phyloP scores from a whole-genome alignment of 2,888 invertebrate genomes.

The Epinotia demarniana region DNA sequence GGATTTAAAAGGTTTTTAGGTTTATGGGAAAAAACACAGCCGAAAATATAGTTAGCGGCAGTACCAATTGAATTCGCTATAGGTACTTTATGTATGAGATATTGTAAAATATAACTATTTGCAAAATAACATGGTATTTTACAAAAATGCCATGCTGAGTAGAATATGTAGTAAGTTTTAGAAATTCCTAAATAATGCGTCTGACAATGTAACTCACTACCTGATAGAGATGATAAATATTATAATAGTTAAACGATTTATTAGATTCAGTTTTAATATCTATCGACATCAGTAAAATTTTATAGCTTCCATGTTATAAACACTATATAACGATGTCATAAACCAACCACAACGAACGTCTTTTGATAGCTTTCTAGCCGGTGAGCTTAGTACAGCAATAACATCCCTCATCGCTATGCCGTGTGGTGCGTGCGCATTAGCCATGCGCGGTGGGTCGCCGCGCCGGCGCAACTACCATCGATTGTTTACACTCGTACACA shows the following conservation, averaged over 20 bases:
- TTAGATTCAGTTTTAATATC: conserved; percentile 6
- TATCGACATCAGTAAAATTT: background rate
- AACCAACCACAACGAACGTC: conserved; percentile 59
- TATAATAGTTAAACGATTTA: conserved; percentile 2
- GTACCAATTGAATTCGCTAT: background rate
- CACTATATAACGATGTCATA: conserved; percentile 53
- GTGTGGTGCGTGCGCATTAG: conserved; percentile 72
- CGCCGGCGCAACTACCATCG: conserved; percentile 66
- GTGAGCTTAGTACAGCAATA: conserved; percentile 62
- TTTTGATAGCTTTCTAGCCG: conserved; percentile 70
- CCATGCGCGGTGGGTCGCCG: conserved; percentile 73
- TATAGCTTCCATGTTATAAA: conserved; percentile 19
- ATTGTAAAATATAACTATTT: too few relatives aligned
- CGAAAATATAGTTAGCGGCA: background rate
- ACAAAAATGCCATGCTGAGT: background rate
- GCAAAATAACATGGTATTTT: background rate
- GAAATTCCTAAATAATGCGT: background rate
- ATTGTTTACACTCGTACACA: conserved; percentile 75
- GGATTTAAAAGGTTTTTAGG: background rate
- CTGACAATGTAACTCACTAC: background rate
- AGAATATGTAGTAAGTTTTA: background rate
- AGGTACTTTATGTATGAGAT: background rate
- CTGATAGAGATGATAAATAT: background rate
- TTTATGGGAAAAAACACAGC: conserved; percentile 9
- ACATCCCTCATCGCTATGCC: conserved; percentile 76